Conservation (phyloP, 1,140 invertebrate species). For the Onthophagus taurus region DNA sequence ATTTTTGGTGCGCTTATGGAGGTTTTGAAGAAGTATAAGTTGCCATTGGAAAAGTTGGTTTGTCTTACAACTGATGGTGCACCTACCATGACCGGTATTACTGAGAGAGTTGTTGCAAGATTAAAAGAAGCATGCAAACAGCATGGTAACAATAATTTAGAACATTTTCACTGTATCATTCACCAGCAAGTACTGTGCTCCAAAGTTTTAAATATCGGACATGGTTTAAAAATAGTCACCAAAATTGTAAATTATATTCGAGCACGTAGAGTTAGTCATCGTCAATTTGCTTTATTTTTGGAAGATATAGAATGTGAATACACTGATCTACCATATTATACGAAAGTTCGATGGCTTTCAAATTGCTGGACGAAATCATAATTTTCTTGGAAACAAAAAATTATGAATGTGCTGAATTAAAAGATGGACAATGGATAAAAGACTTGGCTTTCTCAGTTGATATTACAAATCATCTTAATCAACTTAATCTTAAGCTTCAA, state of each 20-base stretch:
- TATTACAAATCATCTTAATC: constrained; percentile 6
- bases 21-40: constrained; percentile 2
- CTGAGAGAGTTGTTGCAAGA: constrained; percentile 10
- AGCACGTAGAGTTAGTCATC: background rate
- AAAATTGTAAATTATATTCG: constrained; percentile 10
- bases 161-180: constrained; percentile 15
- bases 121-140: background rate
- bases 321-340: constrained; percentile 6
- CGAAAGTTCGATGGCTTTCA: constrained; percentile 3
- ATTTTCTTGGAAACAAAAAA: constrained; percentile 1
- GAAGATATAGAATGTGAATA: constrained; percentile 6
- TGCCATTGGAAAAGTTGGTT: constrained; percentile 10
- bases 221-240: background rate
- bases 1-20: constrained; percentile 8
- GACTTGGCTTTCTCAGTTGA: background rate
- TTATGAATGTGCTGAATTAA: constrained; percentile 5
- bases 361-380: constrained; percentile 5
- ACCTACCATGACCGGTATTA: constrained; percentile 8
- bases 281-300: constrained; percentile 1
- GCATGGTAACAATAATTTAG: constrained; percentile 5
- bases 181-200: constrained; percentile 14
- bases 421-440: constrained; percentile 1
- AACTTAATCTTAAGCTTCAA: background rate
- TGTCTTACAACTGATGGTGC: constrained; percentile 9
- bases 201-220: constrained; percentile 5